These are phyloP conservation scores for Phalacrocorax pelagicus DNA, from an alignment of 2,113 vertebrate species.

Conservation along the genomic window DNA sequence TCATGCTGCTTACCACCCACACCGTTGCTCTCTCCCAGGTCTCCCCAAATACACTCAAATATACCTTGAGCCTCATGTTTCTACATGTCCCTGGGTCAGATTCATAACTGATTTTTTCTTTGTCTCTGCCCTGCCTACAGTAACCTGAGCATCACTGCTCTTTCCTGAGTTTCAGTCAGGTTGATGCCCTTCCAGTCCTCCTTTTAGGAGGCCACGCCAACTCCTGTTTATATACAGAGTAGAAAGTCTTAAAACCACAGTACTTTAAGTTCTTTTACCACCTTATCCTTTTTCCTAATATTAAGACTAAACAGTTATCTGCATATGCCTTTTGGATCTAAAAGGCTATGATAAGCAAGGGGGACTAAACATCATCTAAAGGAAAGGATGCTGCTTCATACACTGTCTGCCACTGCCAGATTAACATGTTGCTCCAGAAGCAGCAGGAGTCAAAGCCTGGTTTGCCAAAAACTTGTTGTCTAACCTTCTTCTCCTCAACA, in stretches of 20 bases:
- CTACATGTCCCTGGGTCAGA: not conserved
- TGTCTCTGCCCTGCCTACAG: not conserved
- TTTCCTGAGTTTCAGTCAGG: not conserved
- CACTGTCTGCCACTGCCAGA: not conserved
- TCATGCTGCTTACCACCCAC: not conserved
- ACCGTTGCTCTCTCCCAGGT: not conserved
- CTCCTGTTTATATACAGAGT: not conserved
- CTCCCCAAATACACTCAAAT: not conserved
- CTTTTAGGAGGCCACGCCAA: not conserved
- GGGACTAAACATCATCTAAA: not conserved
- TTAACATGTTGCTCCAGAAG: not conserved
- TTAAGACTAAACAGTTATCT: not conserved
- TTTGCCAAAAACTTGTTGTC: not conserved
- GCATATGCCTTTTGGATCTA: not conserved
- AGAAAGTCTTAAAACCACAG: not conserved
- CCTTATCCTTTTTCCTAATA: not conserved
- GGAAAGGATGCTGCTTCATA: not conserved
- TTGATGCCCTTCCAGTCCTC: not conserved
- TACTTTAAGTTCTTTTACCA: not conserved
- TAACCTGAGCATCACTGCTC: not conserved
- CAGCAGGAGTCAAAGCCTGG: not conserved
- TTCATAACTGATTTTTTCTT: not conserved
- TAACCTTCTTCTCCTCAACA: not conserved
- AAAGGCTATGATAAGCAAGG: not conserved
- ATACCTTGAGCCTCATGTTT: not conserved